Evolutionary conservation across 2,888 invertebrate genomes (phyloP).

Genomic region (Sipha maydis): DNA sequence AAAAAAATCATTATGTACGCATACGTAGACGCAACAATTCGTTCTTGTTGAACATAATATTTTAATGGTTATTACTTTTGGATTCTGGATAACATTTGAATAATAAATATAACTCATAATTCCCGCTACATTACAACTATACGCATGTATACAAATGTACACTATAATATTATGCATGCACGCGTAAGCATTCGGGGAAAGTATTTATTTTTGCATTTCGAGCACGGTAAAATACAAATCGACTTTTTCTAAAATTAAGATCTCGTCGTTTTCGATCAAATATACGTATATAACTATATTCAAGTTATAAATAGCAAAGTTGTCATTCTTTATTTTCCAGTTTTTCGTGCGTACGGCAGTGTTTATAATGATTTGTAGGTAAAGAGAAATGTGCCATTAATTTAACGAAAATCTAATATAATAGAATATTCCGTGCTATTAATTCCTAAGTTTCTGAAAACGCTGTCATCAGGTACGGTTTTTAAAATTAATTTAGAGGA

Average conservation of each 20-base stretch:
- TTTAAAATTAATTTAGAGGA: conserved; percentile 32
- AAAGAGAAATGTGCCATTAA: neutral
- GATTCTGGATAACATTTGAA: too few species aligned
- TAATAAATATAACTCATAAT: too few species aligned
- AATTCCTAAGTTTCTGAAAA: neutral
- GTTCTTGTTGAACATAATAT: too few species aligned
- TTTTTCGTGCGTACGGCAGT: neutral
- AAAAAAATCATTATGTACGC: neutral
- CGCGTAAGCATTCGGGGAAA: too few species aligned
- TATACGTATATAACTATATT: too few species aligned
- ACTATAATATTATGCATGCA: too few species aligned
- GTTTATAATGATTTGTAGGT: neutral
- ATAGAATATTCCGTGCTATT: neutral
- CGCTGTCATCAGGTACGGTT: neutral
- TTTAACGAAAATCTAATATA: neutral
- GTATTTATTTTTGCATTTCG: neutral
- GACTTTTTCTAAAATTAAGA: neutral
- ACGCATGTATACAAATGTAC: too few species aligned
- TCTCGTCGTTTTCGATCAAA: neutral
- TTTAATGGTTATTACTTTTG: too few species aligned
- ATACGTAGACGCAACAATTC: too few species aligned
- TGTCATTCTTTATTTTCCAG: neutral
- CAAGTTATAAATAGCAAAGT: neutral
- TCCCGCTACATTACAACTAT: too few species aligned
- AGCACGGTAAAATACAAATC: neutral